These are phyloP conservation scores for Trinectes maculatus DNA, from an alignment of 2,113 vertebrate species.

Conservation along the genomic window DNA sequence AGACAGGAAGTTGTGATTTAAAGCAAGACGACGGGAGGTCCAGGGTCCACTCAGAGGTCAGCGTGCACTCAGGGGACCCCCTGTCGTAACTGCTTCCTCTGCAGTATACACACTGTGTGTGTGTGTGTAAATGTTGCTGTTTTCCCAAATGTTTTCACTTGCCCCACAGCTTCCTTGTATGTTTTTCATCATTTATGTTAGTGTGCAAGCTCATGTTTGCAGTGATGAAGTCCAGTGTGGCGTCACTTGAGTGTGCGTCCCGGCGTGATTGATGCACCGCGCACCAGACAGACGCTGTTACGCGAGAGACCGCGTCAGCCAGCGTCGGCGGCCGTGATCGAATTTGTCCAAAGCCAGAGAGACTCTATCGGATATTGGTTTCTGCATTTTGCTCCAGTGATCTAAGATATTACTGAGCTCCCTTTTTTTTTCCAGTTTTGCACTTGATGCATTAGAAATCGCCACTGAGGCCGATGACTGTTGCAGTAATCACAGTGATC, in stretches of 20 bases:
- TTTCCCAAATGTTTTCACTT: constrained; percentile 18
- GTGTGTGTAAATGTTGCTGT: constrained; percentile 50
- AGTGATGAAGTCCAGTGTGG: constrained; percentile 7
- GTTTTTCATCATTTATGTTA: not conserved
- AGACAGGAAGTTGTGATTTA: constrained; percentile 54
- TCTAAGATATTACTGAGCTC: constrained; percentile 30
- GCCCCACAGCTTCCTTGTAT: not conserved
- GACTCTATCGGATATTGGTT: constrained; percentile 16
- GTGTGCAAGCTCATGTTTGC: not conserved
- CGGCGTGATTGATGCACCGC: constrained; percentile 39
- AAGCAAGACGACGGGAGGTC: constrained; percentile 64
- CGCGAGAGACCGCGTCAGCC: constrained; percentile 20
- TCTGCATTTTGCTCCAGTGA: constrained; percentile 20
- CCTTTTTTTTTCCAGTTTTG: not conserved
- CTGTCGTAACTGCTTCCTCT: constrained; percentile 45
- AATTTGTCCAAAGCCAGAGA: constrained; percentile 25
- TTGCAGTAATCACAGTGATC: constrained; percentile 28
- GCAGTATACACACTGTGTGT: constrained; percentile 22
- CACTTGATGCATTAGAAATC: constrained; percentile 25
- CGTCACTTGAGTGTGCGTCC: constrained; percentile 23
- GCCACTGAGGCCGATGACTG: not conserved
- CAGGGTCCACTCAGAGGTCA: constrained; percentile 69
- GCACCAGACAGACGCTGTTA: constrained; percentile 22
- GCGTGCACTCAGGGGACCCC: constrained; percentile 54
- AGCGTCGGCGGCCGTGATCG: constrained; percentile 9